Percentiles rank a stretch among this genome's conserved stretches.
Evolutionary conservation across 1,140 invertebrate species (phyloP).

Genomic region (Neodiprion pinetum): DNA sequence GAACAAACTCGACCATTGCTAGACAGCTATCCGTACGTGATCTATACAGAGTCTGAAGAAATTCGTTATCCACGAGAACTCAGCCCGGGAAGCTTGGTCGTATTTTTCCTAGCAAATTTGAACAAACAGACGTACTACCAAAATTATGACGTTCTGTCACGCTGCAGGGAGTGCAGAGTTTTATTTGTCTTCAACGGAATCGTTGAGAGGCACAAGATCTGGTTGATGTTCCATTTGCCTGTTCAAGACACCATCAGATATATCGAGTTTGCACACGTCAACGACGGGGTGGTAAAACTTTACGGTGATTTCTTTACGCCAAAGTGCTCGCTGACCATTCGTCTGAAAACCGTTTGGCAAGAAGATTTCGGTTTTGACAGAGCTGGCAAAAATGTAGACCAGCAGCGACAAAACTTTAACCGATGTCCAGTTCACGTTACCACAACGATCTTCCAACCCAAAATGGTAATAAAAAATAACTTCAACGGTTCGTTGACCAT

Average conservation of each 20-base stretch:
- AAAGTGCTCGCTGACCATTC: neutral
- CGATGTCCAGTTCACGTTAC: neutral
- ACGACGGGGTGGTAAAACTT: neutral
- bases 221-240: neutral
- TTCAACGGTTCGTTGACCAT: neutral
- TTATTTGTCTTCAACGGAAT: neutral
- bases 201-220: neutral
- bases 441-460: neutral
- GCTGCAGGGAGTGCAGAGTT: neutral
- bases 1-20: neutral
- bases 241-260: neutral
- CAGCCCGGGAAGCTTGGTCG: neutral
- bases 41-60: neutral
- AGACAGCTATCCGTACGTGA: neutral
- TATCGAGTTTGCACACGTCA: neutral
- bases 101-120: neutral
- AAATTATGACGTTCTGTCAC: neutral
- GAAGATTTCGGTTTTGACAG: neutral
- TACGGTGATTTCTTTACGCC: neutral
- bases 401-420: neutral
- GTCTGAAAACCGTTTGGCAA: neutral
- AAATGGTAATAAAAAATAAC: neutral
- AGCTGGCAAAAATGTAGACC: neutral
- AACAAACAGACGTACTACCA: neutral
- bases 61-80: neutral